Percentiles rank a stretch among this genome's conserved stretches.
Conservation (phyloP, 2,113 vertebrate species). For the Neodon shergylaensis region DNA sequence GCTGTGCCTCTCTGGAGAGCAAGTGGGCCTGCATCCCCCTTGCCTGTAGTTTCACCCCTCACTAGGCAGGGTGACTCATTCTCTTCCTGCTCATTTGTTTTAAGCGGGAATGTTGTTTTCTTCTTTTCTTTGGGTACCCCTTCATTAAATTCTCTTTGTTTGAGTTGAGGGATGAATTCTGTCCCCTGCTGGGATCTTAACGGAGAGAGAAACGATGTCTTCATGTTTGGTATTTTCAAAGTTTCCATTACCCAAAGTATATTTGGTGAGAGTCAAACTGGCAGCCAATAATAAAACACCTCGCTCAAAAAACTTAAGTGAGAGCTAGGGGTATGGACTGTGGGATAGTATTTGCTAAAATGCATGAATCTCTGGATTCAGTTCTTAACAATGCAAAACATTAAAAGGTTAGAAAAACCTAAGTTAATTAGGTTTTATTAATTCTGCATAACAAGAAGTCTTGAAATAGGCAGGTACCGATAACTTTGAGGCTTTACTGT, state of each 20-base stretch:
- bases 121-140: background rate
- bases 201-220: background rate
- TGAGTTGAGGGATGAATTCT: background rate
- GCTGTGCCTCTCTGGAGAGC: background rate
- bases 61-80: background rate
- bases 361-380: background rate
- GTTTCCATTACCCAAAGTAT: background rate
- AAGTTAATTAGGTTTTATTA: conserved; percentile 17
- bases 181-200: background rate
- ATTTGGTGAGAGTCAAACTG: background rate
- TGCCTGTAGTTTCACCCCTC: background rate
- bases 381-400: background rate
- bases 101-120: background rate
- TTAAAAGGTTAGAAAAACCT: background rate
- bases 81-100: background rate
- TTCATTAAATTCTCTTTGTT: background rate
- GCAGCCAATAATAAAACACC: background rate
- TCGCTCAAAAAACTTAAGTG: background rate
- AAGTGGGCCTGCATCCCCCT: background rate
- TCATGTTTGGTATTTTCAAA: conserved; percentile 6
- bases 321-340: background rate
- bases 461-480: background rate
- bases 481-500: background rate
- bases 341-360: background rate
- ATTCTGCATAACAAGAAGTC: conserved; percentile 17